Evolutionary conservation across 1,140 invertebrate species (phyloP), one percentile per base, ranked within the genome.

Genomic region (Laodelphax striatellus): DNA sequence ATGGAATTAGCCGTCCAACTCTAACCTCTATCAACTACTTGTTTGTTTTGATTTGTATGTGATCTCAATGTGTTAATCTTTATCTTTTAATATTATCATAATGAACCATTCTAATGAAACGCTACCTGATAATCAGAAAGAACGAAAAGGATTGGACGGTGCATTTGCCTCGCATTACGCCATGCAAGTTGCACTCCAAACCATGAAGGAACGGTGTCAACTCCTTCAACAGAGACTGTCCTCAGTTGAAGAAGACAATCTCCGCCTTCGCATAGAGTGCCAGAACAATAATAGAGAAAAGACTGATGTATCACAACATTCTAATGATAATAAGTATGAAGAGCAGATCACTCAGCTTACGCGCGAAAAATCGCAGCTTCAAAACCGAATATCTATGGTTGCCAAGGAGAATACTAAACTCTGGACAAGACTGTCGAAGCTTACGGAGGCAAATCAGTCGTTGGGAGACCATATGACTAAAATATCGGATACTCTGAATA

Each of bases 121-220:
- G 34, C 5, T 38, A 38, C 10, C 34, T 38, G 34, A 38, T 38
- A 38, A 38, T 38, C 34, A 38, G 10, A 38, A 11, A 38, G 34
- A 38, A 38, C 34, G 34, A 11, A 38, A 38, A 38, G 34, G 34
- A 11, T 38, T 38, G 34, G 34, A 38, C 11, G 34, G 34, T 38
- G 34, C 34, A 38, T 11, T 38, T 38, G 72, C 71, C 17, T 74
- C 79, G 2, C 72, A 78, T 61, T 74, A 78, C 73, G 86, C 87
- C 17, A 72, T 88, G 50, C 80, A 86, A 75, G 75, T 89, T 52
- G 87, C 87, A 13, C 76, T 89, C 64, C 81, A 87, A 71, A 88
- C 86, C 8, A 83, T 91, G 78, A 82, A 85, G 68, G 87, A 91
- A 72, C 75, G 87, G 43, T 90, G 87, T 73, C 78, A 83, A 66